Evolutionary conservation across 2,113 vertebrate genomes (phyloP).

Genomic region (Thryonomys swinderianus): DNA sequence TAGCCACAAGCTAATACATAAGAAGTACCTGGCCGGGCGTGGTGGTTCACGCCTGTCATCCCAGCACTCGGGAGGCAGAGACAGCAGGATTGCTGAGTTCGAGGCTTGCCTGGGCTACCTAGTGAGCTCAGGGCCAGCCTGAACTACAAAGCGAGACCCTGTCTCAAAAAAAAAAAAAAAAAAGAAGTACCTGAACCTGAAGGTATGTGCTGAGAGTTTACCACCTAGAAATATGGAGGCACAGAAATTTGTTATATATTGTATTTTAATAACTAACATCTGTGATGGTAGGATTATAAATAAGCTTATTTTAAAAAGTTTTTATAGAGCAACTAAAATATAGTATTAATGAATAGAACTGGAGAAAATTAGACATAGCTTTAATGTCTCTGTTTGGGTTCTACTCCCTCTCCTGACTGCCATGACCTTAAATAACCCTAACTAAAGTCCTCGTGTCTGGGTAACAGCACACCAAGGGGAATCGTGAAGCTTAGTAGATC

Average conservation of each 20-base stretch:
- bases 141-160: too few species aligned
- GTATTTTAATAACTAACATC: slow-evolving; percentile 25
- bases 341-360: slow-evolving; percentile 8
- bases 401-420: neutral
- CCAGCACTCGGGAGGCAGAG: too few species aligned
- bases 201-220: neutral
- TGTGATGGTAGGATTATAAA: neutral
- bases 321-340: slow-evolving; percentile 22
- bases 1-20: neutral
- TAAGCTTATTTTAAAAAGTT: neutral
- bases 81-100: too few species aligned
- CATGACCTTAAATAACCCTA: neutral
- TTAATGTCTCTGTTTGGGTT: slow-evolving; percentile 15
- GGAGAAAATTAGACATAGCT: neutral
- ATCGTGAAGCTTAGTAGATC: neutral
- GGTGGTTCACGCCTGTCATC: too few species aligned
- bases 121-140: too few species aligned
- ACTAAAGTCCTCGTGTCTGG: neutral
- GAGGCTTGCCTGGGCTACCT: too few species aligned
- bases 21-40: too few species aligned
- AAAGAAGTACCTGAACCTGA: neutral
- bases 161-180: too few species aligned
- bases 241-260: neutral
- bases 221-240: neutral
- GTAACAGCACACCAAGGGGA: neutral